Conservation (phyloP, 2,113 vertebrate species). For the Nicator chloris region DNA sequence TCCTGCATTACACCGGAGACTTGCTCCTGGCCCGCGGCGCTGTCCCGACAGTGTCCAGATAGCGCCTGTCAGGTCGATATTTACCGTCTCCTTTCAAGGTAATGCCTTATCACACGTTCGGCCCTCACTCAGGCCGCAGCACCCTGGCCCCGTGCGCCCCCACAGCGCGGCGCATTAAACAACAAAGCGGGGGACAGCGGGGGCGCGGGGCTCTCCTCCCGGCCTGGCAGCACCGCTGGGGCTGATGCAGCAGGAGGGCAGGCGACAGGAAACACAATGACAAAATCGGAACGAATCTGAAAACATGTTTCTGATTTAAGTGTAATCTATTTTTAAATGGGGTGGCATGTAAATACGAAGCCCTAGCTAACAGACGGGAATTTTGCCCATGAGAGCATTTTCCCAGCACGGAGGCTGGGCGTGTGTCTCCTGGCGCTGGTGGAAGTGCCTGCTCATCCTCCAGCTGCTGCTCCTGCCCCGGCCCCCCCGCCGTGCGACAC, state of each 20-base stretch:
- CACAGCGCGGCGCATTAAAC: not conserved
- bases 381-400: not conserved
- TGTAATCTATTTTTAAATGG: not conserved
- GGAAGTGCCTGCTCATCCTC: not conserved
- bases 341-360: not conserved
- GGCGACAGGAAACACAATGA: not conserved
- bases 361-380: not conserved
- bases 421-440: not conserved
- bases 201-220: not conserved
- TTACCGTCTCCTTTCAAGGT: not conserved
- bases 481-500: not conserved
- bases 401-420: not conserved
- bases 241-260: not conserved
- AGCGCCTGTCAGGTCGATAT: not conserved
- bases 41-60: not conserved
- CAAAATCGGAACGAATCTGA: not conserved
- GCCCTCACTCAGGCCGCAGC: not conserved
- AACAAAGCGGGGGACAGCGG: not conserved
- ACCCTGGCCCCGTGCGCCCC: not conserved
- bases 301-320: conserved; percentile 15
- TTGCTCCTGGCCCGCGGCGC: not conserved
- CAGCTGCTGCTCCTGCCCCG: not conserved
- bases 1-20: not conserved
- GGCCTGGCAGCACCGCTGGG: not conserved
- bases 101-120: not conserved